Percentiles rank a stretch among this genome's conserved stretches.
Evolutionary conservation across 2,888 invertebrate species (phyloP).

Genomic region (Xylocampa areola): DNA sequence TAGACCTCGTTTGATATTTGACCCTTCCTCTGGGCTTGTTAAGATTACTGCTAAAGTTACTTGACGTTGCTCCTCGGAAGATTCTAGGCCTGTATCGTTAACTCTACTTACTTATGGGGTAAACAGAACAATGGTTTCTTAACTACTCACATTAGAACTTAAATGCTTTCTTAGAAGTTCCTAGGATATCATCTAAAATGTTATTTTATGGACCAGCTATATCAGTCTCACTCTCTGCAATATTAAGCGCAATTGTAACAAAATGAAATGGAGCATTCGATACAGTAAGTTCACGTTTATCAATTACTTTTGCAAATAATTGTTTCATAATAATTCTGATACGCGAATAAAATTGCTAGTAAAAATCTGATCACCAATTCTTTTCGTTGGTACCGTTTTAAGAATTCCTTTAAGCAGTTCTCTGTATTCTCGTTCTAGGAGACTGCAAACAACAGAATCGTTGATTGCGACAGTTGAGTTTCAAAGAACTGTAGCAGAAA

Average conservation of each 20-base stretch:
- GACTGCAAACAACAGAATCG: conserved; percentile 43
- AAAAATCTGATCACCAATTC: background rate
- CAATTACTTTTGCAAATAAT: no score
- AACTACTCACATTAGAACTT: conserved; percentile 30
- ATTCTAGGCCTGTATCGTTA: conserved; percentile 36
- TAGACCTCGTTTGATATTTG: conserved; percentile 53
- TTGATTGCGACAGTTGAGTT: conserved; percentile 48
- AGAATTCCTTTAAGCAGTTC: conserved; percentile 6
- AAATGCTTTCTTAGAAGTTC: background rate
- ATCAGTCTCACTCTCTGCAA: no score
- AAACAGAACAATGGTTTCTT: conserved; percentile 23
- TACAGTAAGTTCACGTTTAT: no score
- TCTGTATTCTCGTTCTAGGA: conserved; percentile 16
- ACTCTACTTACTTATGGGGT: conserved; percentile 31
- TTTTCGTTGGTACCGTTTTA: conserved; percentile 1
- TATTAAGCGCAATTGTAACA: no score
- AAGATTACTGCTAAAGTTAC: conserved; percentile 45
- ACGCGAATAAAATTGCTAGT: background rate
- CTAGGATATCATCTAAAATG: no score
- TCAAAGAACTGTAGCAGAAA: conserved; percentile 44
- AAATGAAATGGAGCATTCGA: no score
- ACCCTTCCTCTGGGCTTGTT: conserved; percentile 50
- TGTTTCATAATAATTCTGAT: no score
- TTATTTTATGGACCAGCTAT: no score
- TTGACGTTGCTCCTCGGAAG: conserved; percentile 24